Evolutionary conservation across 2,888 invertebrate genomes (phyloP).

Genomic region (Phania funesta): DNA sequence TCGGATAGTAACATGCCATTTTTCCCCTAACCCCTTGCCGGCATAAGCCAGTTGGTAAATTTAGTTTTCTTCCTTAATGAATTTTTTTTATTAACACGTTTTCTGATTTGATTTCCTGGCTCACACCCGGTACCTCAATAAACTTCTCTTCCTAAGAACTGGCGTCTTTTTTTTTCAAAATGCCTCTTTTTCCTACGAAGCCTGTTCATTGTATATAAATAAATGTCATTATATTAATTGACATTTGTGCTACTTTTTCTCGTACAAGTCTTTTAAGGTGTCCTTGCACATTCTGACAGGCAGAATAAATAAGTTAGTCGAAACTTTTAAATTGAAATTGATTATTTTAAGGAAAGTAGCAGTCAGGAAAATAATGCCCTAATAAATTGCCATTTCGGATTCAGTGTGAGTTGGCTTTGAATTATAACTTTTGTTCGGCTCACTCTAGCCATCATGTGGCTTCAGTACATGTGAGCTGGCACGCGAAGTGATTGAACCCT

Average conservation of each 20-base stretch:
- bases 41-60: neutral
- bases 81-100: neutral
- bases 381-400: no score
- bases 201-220: neutral
- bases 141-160: neutral
- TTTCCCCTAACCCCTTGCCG: no score
- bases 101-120: neutral
- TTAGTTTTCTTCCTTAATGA: neutral
- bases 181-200: no score
- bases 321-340: neutral
- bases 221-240: conserved; percentile 44
- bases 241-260: conserved; percentile 48
- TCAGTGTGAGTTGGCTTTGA: no score
- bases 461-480: no score
- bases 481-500: no score
- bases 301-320: conserved; percentile 5
- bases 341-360: no score
- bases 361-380: no score
- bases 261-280: neutral
- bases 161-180: neutral
- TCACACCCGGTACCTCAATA: neutral
- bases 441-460: no score
- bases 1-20: no score
- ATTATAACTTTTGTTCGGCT: no score
- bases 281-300: conserved; percentile 27